These are phyloP conservation scores for Xanthia icteritia DNA, from an alignment of 2,888 invertebrate genomes.

Conservation along the genomic window DNA sequence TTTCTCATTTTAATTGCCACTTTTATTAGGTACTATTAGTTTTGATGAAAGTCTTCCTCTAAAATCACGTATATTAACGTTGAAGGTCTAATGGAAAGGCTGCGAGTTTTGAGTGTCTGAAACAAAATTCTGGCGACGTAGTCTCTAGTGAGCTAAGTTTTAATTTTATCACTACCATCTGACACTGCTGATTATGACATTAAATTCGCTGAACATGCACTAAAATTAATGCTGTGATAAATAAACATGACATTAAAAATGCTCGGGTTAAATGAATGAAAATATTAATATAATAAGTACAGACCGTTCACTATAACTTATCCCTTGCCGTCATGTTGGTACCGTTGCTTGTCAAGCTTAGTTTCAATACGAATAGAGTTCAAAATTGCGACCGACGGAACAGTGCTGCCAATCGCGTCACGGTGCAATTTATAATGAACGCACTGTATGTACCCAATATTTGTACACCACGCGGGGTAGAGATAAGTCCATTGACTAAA, in stretches of 20 bases:
- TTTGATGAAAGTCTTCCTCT: constrained; percentile 56
- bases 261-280: not conserved
- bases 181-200: not conserved
- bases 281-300: no score
- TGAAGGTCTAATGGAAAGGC: constrained; percentile 27
- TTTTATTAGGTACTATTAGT: constrained; percentile 57
- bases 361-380: no score
- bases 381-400: no score
- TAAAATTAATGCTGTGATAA: not conserved
- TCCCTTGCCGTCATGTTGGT: no score
- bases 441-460: no score
- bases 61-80: constrained; percentile 49
- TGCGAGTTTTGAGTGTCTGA: constrained; percentile 32
- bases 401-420: no score
- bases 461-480: not conserved
- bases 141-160: constrained; percentile 2
- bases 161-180: not conserved
- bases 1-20: constrained; percentile 66
- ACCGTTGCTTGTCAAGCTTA: no score
- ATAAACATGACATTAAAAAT: not conserved
- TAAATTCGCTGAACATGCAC: not conserved
- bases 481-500: no score
- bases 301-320: no score
- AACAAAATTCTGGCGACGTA: constrained; percentile 23
- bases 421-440: no score